Base-by-base conservation (phyloP, 2,797 vertebrate genomes). In the Ispidina lecontei region DNA sequence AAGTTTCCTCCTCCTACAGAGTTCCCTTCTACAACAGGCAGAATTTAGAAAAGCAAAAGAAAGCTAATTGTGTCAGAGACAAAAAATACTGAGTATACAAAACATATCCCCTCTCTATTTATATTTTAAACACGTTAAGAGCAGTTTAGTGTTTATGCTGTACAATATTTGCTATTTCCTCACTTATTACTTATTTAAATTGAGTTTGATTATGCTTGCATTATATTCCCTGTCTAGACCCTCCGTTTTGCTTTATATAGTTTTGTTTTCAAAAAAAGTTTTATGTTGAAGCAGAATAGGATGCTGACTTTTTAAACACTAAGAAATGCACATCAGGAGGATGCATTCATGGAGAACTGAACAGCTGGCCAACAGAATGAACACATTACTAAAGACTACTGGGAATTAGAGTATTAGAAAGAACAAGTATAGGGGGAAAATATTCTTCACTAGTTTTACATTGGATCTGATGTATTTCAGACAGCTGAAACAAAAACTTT, bases 381-480 rank as follows among this genome's bases (percentile, higher is more conserved):
- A 81, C 31, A 41, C 47, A 81, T 88, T 80, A 89, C 37, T 76
- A 81, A 69, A 83, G 79, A 87, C 91, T 74, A 65, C 31, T 84
- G 91, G 93, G 94, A 91, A 90, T 91, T 87, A 68, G 29, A 80
- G 58, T 87, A 85, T 69, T 94, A 83, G 91, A 95, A 94, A 92
- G 91, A 89, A 83, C 33, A 85, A 95, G 11, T 25, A 87, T 7
- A 19, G 37, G 25, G 26, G 12, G 25, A 9, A 28, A 82, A 56
- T 62, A 69, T 22, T 78, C 18, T 69, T 86, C n/a, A 28, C 33
- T 52, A 65, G 20, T 68, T 87, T 92, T 74, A 44, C 44, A 56
- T 26, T 65, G 26, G 11, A 65, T 43, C 19, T 52, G 25, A 67
- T 56, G 6, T 23, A 60, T 60, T 92, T 90, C 55, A 60, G 70